Percentiles rank a stretch among this genome's conserved stretches.
Evolutionary conservation across 2,888 invertebrate genomes (phyloP).

Genomic region (Drosophila cognata): DNA sequence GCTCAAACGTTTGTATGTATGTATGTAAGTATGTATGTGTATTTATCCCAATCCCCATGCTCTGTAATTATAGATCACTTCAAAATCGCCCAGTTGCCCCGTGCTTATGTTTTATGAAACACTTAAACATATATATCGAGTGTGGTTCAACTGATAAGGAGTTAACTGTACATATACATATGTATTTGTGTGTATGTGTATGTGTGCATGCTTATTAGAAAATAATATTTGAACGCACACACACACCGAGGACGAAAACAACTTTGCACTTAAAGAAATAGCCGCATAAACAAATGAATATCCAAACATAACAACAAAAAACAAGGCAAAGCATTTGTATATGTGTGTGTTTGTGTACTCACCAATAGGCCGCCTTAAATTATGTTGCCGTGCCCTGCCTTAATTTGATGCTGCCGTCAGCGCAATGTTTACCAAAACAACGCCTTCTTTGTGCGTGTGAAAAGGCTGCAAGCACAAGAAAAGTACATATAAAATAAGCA

Average conservation of each 20-base stretch:
- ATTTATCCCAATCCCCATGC: conserved; percentile 23
- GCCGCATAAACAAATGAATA: conserved; percentile 1
- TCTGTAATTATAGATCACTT: not conserved
- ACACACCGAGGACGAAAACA: conserved; percentile 7
- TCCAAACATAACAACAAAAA: conserved; percentile 32
- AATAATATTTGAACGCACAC: not conserved
- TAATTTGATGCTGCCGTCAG: conserved; percentile 28
- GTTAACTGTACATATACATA: not conserved
- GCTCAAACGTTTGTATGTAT: conserved; percentile 8
- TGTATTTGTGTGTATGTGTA: not conserved
- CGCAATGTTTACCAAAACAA: conserved; percentile 51
- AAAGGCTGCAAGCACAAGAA: conserved; percentile 24
- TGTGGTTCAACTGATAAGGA: not conserved
- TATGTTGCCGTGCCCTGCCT: conserved; percentile 26
- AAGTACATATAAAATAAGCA: conserved; percentile 15
- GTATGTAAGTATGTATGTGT: conserved; percentile 6
- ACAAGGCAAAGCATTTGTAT: conserved; percentile 26
- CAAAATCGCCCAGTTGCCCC: conserved; percentile 1
- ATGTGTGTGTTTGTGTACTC: conserved; percentile 30
- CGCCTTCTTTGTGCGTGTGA: conserved; percentile 8
- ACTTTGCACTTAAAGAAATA: conserved; percentile 12
- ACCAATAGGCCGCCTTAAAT: conserved; percentile 38
- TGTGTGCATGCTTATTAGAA: not conserved
- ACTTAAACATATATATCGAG: not conserved
- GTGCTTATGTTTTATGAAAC: conserved; percentile 4